Evolutionary conservation across 2,888 invertebrate species (phyloP), one percentile per base, ranked within the genome.

Genomic region (Stictocephala bisonia): DNA sequence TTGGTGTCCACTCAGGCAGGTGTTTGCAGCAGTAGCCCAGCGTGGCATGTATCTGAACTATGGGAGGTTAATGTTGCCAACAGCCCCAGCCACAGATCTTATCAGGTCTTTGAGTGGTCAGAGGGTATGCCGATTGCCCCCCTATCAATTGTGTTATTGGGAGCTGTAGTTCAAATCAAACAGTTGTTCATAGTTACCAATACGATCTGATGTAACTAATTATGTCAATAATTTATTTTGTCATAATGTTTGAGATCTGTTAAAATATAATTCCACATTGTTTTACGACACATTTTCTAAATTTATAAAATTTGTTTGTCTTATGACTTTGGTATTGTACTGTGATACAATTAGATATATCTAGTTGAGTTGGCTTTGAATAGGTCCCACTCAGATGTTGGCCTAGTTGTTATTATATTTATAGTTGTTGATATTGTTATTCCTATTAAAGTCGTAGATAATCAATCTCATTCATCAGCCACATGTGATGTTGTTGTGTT

Each of bases 401-500:
- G 60, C 60, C 60, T 60, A 60, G 60, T 60, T 60, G 60, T 60
- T 60, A 31, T 60, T 60, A 60, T 22, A 60, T 60, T 40, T 60
- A 60, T 60, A 60, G 51, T 69, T 69, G 51, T 69, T 51, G 51
- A 53, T 69, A 53, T 69, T 69, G 69, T 69, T 69, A 53, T 69
- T 69, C 69, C 69, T 69, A 69, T 69, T 53, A 53, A 69, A 53
- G 53, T 53, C 15, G 69, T 69, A 69, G 69, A 35, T 69, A 69
- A 53, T 69, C 53, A 51, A 69, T 69, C 69, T 69, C 69, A 53
- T 69, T 69, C 69, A 53, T 69, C 53, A 26, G 69, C 53, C 51
- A 69, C 48, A 69, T 69, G 69, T 69, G 69, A 69, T 69, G 53
- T 69, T 69, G 69, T 68, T 68, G 68, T 69, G 51, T 51, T 48